Evolutionary conservation across 1,140 invertebrate genomes (phyloP).

Genomic region (Drosophila willistoni): DNA sequence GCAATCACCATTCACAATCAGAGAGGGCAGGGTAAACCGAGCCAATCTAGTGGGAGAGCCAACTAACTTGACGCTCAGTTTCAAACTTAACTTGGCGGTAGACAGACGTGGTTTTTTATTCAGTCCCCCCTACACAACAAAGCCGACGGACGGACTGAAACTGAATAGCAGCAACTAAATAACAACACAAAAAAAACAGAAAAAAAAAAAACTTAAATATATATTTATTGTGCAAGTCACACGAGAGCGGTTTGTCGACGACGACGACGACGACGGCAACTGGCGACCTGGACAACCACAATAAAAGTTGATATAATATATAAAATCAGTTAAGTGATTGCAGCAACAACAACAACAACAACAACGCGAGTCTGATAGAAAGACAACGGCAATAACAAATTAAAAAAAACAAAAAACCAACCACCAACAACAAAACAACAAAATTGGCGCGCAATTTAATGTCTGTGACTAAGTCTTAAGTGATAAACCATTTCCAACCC

Average conservation of each 20-base stretch:
- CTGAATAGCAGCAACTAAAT: slow-evolving; percentile 1
- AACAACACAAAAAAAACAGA: background rate
- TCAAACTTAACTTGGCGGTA: slow-evolving; percentile 47
- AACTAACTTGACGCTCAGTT: slow-evolving; percentile 43
- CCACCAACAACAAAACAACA: slow-evolving; percentile 13
- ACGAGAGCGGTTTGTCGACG: slow-evolving; percentile 29
- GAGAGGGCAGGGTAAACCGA: background rate
- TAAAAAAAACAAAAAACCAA: slow-evolving; percentile 14
- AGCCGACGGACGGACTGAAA: background rate
- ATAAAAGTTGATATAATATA: slow-evolving; percentile 31
- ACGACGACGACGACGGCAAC: background rate
- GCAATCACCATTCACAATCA: slow-evolving; percentile 8
- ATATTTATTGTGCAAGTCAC: slow-evolving; percentile 61
- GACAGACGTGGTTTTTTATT: slow-evolving; percentile 33
- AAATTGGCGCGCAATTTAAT: slow-evolving; percentile 47
- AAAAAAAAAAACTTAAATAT: background rate
- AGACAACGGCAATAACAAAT: slow-evolving; percentile 19
- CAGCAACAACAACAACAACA: slow-evolving; percentile 31
- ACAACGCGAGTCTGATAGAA: slow-evolving; percentile 3
- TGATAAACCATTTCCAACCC: slow-evolving; percentile 13
- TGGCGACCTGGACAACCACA: slow-evolving; percentile 25
- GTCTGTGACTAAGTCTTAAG: slow-evolving; percentile 27
- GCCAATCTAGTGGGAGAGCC: slow-evolving; percentile 9
- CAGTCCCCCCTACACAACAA: too few species aligned
- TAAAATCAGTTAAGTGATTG: slow-evolving; percentile 37